Conservation (phyloP, 2,888 invertebrate genomes). For the Hypercompe scribonia region DNA sequence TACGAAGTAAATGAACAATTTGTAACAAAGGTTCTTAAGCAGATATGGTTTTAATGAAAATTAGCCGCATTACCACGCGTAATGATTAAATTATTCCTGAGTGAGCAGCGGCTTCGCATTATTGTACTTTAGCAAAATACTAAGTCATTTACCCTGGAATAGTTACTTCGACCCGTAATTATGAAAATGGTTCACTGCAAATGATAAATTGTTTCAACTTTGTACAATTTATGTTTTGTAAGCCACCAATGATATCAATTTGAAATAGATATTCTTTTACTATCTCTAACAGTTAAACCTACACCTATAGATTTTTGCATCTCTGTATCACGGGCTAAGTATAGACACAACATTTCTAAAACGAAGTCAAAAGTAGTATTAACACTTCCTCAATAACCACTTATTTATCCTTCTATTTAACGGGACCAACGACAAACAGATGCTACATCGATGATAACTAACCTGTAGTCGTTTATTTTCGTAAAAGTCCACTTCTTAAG, state of each 20-base stretch:
- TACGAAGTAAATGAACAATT: slow-evolving; percentile 23
- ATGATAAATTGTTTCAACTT: slow-evolving; percentile 1
- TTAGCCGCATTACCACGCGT: slow-evolving; percentile 45
- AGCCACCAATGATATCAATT: not conserved
- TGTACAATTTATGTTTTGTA: not conserved
- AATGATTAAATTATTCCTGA: slow-evolving; percentile 48
- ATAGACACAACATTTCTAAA: too few species aligned
- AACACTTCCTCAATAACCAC: not conserved
- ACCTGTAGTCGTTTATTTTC: too few species aligned
- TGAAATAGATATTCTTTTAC: not conserved
- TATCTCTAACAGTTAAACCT: not conserved
- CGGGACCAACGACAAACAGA: too few species aligned
- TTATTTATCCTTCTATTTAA: too few species aligned
- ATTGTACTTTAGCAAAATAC: slow-evolving; percentile 30
- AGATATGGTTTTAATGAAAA: slow-evolving; percentile 45
- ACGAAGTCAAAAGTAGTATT: not conserved
- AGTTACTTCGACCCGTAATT: slow-evolving; percentile 16
- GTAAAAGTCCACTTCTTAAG: not conserved
- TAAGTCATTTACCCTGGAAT: slow-evolving; percentile 25
- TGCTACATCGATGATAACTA: too few species aligned
- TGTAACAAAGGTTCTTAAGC: slow-evolving; percentile 26
- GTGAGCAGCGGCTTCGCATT: slow-evolving; percentile 35
- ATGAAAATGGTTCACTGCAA: slow-evolving; percentile 20
- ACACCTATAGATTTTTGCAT: not conserved
- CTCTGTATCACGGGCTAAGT: too few species aligned